Conservation (phyloP, 2,888 invertebrate species). For the Osedax fenrisi region DNA sequence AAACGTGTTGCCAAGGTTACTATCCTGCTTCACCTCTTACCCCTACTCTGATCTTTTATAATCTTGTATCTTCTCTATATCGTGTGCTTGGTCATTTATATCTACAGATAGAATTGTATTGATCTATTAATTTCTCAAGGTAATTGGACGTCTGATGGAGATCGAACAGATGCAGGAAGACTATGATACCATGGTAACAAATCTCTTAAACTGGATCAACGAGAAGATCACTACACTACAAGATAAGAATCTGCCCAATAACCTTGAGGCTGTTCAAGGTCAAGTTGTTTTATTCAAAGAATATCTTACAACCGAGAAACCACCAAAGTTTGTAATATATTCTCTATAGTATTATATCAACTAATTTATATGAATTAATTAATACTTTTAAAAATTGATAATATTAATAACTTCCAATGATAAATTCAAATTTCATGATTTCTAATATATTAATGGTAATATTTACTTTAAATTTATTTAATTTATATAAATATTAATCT, state of each 20-base stretch:
- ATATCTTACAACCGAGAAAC: constrained; percentile 90
- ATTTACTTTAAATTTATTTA: no score
- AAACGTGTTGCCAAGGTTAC: constrained; percentile 87
- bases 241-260: constrained; percentile 79
- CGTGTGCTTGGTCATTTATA: no score
- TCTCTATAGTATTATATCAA: neutral
- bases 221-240: constrained; percentile 70
- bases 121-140: constrained; percentile 62
- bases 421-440: neutral
- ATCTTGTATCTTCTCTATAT: no score
- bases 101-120: no score
- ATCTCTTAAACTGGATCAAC: constrained; percentile 83
- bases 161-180: constrained; percentile 78
- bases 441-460: no score
- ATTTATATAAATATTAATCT: no score
- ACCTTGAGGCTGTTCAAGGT: constrained; percentile 81
- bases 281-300: constrained; percentile 79
- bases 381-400: no score
- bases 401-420: no score
- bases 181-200: constrained; percentile 71
- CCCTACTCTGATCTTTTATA: no score
- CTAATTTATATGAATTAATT: no score
- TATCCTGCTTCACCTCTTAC: no score
- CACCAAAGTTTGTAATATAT: constrained; percentile 63
- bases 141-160: constrained; percentile 88